Evolutionary conservation across 1,140 invertebrate species (phyloP).

Genomic region (Diachasma alloeum): DNA sequence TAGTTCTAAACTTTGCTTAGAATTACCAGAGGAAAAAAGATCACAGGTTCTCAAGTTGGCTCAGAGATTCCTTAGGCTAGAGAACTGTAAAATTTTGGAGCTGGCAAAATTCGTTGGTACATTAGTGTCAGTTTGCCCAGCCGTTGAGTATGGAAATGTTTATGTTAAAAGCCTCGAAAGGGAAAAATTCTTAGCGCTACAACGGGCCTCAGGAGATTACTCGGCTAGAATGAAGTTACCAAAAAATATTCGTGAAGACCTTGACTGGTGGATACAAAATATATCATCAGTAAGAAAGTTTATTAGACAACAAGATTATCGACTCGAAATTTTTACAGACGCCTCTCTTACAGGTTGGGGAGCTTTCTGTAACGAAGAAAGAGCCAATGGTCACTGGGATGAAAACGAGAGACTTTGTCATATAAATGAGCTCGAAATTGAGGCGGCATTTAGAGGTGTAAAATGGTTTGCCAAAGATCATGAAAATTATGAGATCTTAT

Average conservation of each 20-base stretch:
- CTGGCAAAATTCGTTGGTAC: background rate
- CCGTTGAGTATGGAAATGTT: background rate
- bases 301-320: background rate
- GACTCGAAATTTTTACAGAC: constrained; percentile 7
- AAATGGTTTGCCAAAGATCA: constrained; percentile 10
- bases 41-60: background rate
- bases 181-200: background rate
- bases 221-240: background rate
- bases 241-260: background rate
- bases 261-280: background rate
- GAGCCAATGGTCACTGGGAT: background rate
- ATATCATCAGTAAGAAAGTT: background rate
- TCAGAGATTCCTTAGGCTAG: background rate
- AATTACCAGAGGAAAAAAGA: background rate
- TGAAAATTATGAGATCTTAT: background rate
- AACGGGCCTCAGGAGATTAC: background rate
- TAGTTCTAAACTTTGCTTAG: background rate
- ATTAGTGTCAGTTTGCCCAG: background rate
- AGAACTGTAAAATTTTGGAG: background rate
- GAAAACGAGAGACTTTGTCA: background rate
- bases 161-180: background rate
- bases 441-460: background rate
- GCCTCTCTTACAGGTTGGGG: constrained; percentile 17
- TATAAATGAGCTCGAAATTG: constrained; percentile 11
- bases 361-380: background rate